A percentile compares a stretch with the other conserved stretches of the same genome.
Evolutionary conservation across 1,140 invertebrate species (phyloP).

Genomic region (Eueides isabella): DNA sequence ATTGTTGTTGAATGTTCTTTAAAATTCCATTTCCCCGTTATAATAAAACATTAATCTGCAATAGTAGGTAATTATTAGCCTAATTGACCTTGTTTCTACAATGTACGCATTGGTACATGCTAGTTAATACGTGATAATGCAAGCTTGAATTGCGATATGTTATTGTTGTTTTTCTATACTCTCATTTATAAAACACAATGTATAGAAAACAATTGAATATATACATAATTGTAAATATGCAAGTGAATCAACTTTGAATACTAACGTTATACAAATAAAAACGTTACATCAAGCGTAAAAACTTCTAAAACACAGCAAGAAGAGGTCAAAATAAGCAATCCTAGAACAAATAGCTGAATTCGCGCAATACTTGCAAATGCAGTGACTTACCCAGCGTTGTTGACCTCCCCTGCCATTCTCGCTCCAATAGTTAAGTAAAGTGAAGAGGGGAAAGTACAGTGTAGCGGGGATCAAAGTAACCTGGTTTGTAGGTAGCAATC

Average conservation of each 20-base stretch:
- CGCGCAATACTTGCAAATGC: slow-evolving; percentile 65
- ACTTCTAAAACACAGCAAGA: slow-evolving; percentile 1
- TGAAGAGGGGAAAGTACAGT: slow-evolving; percentile 21
- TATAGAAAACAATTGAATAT: background rate
- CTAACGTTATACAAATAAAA: background rate
- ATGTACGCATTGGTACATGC: background rate
- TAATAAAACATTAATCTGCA: background rate
- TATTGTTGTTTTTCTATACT: background rate
- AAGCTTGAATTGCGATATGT: background rate
- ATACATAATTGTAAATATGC: background rate
- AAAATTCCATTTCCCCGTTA: background rate
- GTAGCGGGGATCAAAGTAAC: slow-evolving; percentile 43
- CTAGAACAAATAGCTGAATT: slow-evolving; percentile 63
- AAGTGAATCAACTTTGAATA: background rate
- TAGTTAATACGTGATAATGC: background rate
- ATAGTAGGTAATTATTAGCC: background rate
- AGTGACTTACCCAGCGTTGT: slow-evolving; percentile 26
- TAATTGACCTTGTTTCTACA: slow-evolving; percentile 3
- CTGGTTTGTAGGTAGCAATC: slow-evolving; percentile 68
- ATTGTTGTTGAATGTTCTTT: too few relatives aligned
- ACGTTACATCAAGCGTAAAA: background rate
- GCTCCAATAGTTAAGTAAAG: background rate
- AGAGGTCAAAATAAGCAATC: slow-evolving; percentile 20
- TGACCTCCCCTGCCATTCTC: slow-evolving; percentile 24
- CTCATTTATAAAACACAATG: background rate